Percentiles rank a stretch among this genome's conserved stretches.
Conservation (phyloP, 23 tunicate genomes). For the Halocynthia aurantium region DNA sequence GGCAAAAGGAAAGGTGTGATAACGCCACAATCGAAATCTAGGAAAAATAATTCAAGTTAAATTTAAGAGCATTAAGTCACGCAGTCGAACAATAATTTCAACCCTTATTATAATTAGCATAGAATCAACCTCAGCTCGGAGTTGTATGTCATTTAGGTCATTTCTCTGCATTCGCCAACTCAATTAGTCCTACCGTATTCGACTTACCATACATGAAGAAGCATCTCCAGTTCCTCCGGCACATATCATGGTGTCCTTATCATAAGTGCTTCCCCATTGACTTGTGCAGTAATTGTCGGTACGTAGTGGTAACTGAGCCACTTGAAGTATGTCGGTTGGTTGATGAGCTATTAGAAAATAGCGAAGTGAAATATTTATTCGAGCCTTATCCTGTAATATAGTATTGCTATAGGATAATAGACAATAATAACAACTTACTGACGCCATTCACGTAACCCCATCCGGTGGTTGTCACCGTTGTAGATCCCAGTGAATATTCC, state of each 20-base stretch:
- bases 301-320: constrained; percentile 33
- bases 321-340: constrained; percentile 39
- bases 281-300: constrained; percentile 28
- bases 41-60: too few species aligned
- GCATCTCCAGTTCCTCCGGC: constrained; percentile 56
- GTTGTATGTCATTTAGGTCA: not conserved
- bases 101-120: too few species aligned
- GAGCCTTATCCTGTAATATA: not conserved
- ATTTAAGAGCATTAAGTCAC: too few species aligned
- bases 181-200: not conserved
- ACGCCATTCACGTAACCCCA: constrained; percentile 71
- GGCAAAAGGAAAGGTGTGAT: not conserved
- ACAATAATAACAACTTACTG: constrained; percentile 21
- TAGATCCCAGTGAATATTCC: not conserved
- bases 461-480: constrained; percentile 56
- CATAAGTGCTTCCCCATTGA: constrained; percentile 16
- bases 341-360: constrained; percentile 13
- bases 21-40: too few species aligned
- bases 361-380: not conserved
- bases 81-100: too few species aligned
- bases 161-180: not conserved
- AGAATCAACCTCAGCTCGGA: too few species aligned
- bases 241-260: constrained; percentile 50
- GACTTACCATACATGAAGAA: constrained; percentile 65
- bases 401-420: not conserved